A percentile compares a stretch with the other conserved stretches of the same genome.
phyloP scores from a whole-genome alignment of 2,888 invertebrate genomes.

The Ferrisia virgata region DNA sequence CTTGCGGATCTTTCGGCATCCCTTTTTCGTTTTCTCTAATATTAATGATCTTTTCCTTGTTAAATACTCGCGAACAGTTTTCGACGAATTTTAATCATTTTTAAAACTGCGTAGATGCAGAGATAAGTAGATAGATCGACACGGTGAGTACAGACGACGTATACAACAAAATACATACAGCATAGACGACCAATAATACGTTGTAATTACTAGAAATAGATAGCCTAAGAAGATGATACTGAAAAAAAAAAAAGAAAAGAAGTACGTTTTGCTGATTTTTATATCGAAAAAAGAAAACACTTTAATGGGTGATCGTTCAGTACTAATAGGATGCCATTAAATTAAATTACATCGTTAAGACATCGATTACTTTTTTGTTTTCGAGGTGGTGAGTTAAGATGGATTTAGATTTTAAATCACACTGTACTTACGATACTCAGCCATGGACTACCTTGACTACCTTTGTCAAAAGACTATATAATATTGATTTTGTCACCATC shows the following conservation, averaged over 20 bases:
- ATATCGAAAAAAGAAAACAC: not conserved
- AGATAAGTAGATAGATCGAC: too few species aligned
- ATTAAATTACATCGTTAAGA: conserved; percentile 9
- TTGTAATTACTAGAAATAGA: not conserved
- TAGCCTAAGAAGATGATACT: not conserved
- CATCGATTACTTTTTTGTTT: not conserved
- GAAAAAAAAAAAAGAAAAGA: not conserved
- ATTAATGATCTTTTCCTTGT: conserved; percentile 45
- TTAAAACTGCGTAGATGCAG: not conserved
- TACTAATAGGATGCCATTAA: not conserved
- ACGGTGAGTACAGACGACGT: too few species aligned
- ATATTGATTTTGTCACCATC: not conserved
- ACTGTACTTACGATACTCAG: not conserved
- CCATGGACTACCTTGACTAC: too few species aligned
- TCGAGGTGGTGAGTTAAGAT: not conserved
- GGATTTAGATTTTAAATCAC: not conserved
- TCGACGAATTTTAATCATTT: conserved; percentile 44
- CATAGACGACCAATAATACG: not conserved
- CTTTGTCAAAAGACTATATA: not conserved
- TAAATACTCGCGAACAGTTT: conserved; percentile 45
- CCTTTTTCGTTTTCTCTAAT: conserved; percentile 39
- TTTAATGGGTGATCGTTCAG: not conserved
- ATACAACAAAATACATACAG: too few species aligned
- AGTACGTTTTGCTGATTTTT: not conserved
- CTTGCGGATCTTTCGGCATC: conserved; percentile 36